Evolutionary conservation across 2,797 vertebrate species (phyloP).

Genomic region (Esox masquinongy): DNA sequence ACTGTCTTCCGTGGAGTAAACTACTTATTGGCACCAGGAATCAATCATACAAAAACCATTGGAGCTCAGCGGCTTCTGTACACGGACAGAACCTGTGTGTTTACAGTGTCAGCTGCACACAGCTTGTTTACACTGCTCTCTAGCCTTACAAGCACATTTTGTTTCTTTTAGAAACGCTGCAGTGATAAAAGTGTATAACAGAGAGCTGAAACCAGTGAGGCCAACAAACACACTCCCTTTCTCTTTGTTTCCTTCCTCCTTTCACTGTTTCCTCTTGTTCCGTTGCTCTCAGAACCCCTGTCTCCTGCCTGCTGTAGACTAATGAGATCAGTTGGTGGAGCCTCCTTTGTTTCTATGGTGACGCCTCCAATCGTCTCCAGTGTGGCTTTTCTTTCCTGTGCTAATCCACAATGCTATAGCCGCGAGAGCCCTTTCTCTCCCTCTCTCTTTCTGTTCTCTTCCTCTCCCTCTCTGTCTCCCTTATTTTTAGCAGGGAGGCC

Average conservation of each 20-base stretch:
- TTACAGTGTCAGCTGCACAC: neutral
- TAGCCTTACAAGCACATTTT: neutral
- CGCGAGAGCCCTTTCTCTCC: neutral
- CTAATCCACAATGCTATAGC: constrained; percentile 1
- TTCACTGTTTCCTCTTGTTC: constrained; percentile 23
- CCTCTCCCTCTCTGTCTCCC: constrained; percentile 4
- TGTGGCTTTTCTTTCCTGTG: constrained; percentile 46
- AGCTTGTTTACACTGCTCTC: neutral
- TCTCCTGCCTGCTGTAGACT: constrained; percentile 53
- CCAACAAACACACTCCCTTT: neutral
- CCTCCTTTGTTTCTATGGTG: constrained; percentile 84
- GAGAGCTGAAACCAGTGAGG: neutral
- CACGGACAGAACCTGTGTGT: neutral
- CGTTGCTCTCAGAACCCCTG: constrained; percentile 19
- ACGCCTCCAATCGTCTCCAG: constrained; percentile 65
- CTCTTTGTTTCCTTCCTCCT: constrained; percentile 10
- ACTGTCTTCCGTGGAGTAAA: neutral
- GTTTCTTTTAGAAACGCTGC: too few species aligned
- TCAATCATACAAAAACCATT: neutral
- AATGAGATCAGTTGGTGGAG: constrained; percentile 65
- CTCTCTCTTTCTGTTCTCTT: neutral
- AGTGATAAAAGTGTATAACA: too few species aligned
- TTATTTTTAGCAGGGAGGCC: too few species aligned
- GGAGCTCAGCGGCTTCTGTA: neutral
- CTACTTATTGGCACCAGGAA: neutral